Evolutionary conservation across 2,888 invertebrate genomes (phyloP).

Genomic region (Clunio marinus): DNA sequence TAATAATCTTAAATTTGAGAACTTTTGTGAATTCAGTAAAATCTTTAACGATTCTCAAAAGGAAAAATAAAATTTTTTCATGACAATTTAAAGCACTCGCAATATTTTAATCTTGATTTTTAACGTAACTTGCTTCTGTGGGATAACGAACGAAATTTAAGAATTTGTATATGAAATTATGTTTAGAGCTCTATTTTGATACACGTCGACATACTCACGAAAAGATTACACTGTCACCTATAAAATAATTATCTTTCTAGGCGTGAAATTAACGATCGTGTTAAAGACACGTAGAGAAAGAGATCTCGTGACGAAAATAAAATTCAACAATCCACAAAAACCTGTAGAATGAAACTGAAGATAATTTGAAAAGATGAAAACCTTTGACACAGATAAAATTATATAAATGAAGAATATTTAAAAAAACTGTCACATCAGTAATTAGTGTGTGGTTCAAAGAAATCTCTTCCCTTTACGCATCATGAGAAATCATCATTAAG

Average conservation of each 20-base stretch:
- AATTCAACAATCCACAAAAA: neutral
- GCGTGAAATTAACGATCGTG: neutral
- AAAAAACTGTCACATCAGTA: conserved; percentile 13
- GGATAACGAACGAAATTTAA: too few species aligned
- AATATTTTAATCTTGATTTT: too few species aligned
- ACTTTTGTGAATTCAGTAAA: too few species aligned
- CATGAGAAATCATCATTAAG: conserved; percentile 17
- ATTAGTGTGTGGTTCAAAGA: conserved; percentile 1
- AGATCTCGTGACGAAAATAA: neutral
- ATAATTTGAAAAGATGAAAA: neutral
- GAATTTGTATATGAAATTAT: neutral
- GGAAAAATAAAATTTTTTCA: too few species aligned
- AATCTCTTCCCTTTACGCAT: neutral
- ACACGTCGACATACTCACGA: neutral
- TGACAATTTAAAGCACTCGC: too few species aligned
- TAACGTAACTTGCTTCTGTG: too few species aligned
- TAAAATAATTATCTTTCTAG: conserved; percentile 16
- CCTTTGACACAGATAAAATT: too few species aligned
- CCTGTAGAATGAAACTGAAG: neutral
- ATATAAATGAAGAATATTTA: too few species aligned
- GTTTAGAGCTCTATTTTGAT: neutral
- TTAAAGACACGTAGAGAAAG: neutral
- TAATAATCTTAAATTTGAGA: too few species aligned
- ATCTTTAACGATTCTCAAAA: too few species aligned
- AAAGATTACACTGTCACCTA: neutral